Conservation (phyloP, 1,140 invertebrate genomes). For the Ctenoplectra terminalis region DNA sequence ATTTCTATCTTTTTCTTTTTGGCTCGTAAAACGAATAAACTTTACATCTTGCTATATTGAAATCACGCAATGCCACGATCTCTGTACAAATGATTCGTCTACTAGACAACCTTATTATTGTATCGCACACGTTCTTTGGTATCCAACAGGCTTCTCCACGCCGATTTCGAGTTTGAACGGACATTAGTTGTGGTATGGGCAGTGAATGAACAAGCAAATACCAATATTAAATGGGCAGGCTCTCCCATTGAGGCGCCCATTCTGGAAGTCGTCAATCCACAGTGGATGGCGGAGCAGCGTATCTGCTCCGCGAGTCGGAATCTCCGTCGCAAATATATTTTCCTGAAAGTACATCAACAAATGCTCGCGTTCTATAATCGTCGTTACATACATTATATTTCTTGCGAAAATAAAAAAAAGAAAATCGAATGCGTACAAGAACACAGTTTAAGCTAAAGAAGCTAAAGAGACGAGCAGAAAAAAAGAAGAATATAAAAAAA, state of each 20-base stretch:
- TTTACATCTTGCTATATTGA: not conserved
- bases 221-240: slow-evolving; percentile 72
- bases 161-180: slow-evolving; percentile 51
- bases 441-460: not conserved
- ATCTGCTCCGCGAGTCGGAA: slow-evolving; percentile 82
- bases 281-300: slow-evolving; percentile 78
- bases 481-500: not conserved
- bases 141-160: slow-evolving; percentile 60
- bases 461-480: no score
- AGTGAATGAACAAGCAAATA: slow-evolving; percentile 75
- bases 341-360: slow-evolving; percentile 79
- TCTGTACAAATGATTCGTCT: slow-evolving; percentile 37
- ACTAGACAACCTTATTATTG: slow-evolving; percentile 27
- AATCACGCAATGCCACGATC: not conserved
- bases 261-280: slow-evolving; percentile 79
- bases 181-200: slow-evolving; percentile 69
- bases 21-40: slow-evolving; percentile 14
- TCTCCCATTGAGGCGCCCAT: slow-evolving; percentile 76
- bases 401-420: not conserved
- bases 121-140: slow-evolving; percentile 54
- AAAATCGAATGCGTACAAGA: accelerated
- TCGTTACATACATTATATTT: not conserved
- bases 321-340: slow-evolving; percentile 96
- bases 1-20: slow-evolving; percentile 1
- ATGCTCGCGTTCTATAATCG: not conserved